Percentiles rank a stretch among this genome's conserved stretches.
Conservation (phyloP, 2,113 vertebrate genomes). For the Hirundichthys speculiger region DNA sequence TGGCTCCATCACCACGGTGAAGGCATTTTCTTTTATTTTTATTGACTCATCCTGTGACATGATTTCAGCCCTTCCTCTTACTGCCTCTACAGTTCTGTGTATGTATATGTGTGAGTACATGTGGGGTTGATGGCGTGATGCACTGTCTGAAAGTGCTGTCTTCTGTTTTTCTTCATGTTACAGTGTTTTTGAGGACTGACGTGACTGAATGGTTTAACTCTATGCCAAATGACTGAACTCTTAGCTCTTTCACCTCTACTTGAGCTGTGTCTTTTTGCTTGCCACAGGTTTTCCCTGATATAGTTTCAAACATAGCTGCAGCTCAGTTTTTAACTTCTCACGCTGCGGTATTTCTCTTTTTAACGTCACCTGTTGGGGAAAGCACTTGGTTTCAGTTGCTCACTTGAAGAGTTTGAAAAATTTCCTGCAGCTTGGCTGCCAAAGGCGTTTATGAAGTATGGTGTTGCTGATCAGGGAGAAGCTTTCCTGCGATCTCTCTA, state of each 20-base stretch:
- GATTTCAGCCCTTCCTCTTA: constrained; percentile 69
- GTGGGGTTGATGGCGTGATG: neutral
- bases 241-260: constrained; percentile 32
- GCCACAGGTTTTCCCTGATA: too few species aligned
- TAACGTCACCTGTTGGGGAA: constrained; percentile 7
- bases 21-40: constrained; percentile 60
- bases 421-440: constrained; percentile 28
- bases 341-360: neutral
- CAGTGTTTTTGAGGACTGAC: constrained; percentile 34
- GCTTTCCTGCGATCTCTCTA: constrained; percentile 19
- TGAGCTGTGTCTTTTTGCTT: constrained; percentile 12
- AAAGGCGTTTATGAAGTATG: constrained; percentile 54
- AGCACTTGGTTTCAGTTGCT: neutral
- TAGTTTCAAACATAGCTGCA: neutral
- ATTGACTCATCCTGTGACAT: constrained; percentile 81
- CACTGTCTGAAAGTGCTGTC: constrained; percentile 10
- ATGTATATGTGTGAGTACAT: constrained; percentile 15
- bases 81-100: constrained; percentile 69
- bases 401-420: constrained; percentile 27
- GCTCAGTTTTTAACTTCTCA: neutral
- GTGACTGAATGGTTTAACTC: constrained; percentile 61
- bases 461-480: constrained; percentile 23
- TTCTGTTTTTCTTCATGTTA: constrained; percentile 18
- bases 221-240: constrained; percentile 68
- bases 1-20: constrained; percentile 82